Conservation (phyloP, 2,113 vertebrate genomes). For the Lagenorhynchus albirostris region DNA sequence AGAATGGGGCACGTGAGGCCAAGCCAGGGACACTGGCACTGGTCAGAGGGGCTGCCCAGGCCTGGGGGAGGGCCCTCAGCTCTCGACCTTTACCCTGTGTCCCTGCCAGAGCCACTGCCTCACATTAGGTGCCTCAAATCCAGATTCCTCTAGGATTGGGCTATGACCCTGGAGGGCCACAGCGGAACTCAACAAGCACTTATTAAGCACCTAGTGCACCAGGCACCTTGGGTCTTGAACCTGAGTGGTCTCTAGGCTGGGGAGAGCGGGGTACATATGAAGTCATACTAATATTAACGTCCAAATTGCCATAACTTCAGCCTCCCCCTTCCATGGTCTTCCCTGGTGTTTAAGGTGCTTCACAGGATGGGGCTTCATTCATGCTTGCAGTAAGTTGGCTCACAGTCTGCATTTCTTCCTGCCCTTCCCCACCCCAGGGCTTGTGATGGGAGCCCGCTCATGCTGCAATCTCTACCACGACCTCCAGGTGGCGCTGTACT, state of each 20-base stretch:
- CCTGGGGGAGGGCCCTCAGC: background rate
- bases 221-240: background rate
- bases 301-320: background rate
- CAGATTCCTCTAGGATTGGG: background rate
- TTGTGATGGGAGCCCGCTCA: too few species aligned
- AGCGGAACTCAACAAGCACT: background rate
- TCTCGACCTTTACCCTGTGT: background rate
- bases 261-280: background rate
- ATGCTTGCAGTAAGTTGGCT: background rate
- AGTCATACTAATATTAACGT: background rate
- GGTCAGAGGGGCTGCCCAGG: background rate
- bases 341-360: background rate
- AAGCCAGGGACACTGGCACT: background rate
- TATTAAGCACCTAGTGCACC: background rate
- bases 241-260: background rate
- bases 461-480: background rate
- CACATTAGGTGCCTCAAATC: background rate
- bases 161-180: background rate
- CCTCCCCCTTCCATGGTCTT: background rate
- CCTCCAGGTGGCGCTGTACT: constrained; percentile 51
- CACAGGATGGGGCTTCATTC: background rate
- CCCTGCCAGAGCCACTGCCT: background rate
- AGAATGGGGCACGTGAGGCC: background rate
- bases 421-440: background rate
- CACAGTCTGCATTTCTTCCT: background rate